These are phyloP conservation scores for Alectura lathami DNA, from an alignment of 2,113 vertebrate genomes.

Conservation along the genomic window DNA sequence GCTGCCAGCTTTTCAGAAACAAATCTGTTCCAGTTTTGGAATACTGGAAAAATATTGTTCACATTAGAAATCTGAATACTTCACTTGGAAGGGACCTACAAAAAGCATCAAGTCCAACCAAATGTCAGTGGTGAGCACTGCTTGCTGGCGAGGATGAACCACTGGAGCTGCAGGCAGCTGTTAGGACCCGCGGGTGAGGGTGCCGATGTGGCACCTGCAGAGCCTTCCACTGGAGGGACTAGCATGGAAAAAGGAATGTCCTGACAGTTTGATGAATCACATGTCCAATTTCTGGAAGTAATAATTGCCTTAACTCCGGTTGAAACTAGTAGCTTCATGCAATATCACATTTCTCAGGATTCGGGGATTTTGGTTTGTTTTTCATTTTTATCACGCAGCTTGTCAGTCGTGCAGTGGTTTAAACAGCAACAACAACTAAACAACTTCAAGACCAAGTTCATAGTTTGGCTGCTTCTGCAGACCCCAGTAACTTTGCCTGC, in stretches of 20 bases:
- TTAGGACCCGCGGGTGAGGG: fast-evolving
- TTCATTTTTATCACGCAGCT: neutral
- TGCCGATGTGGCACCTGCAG: fast-evolving
- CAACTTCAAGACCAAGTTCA: neutral
- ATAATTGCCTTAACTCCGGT: neutral
- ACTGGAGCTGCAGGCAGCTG: neutral
- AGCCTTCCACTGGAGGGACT: neutral
- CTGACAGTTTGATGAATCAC: neutral
- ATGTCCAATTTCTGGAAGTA: neutral
- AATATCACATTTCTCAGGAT: neutral
- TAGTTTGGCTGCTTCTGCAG: neutral
- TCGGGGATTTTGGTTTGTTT: neutral
- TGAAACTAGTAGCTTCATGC: neutral
- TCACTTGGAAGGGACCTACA: neutral
- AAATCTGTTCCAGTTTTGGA: neutral
- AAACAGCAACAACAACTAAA: neutral
- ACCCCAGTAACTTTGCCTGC: neutral
- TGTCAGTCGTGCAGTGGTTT: neutral
- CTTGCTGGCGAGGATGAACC: neutral
- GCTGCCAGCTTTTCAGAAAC: neutral
- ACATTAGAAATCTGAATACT: neutral
- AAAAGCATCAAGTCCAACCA: neutral
- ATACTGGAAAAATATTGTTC: neutral
- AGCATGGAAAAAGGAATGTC: neutral
- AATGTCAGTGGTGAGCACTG: neutral